Evolutionary conservation across 35 echinoderm and acorn worm species (phyloP).

Genomic region (Acanthaster planci): DNA sequence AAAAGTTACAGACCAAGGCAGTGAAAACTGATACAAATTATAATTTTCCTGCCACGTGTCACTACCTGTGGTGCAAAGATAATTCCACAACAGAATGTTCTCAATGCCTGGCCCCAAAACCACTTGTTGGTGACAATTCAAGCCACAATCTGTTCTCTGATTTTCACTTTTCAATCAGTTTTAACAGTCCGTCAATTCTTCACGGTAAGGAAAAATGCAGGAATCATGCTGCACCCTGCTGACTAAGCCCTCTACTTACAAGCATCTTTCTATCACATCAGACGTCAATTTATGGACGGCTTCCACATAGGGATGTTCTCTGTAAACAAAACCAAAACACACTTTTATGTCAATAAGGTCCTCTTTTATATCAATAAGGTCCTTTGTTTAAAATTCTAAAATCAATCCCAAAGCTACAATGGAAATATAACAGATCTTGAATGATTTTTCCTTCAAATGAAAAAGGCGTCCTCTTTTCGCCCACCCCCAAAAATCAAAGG

Average conservation of each 20-base stretch:
- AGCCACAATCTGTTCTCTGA: background rate
- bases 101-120: background rate
- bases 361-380: too few species aligned
- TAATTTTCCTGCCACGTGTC: too few species aligned
- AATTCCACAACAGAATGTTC: background rate
- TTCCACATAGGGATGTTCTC: slow-evolving; percentile 1
- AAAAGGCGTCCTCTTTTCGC: too few species aligned
- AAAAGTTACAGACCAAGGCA: too few species aligned
- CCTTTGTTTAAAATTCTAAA: too few species aligned
- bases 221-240: background rate
- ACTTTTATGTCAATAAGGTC: too few species aligned
- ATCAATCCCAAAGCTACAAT: background rate
- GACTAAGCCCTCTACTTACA: slow-evolving; percentile 1
- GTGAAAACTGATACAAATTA: too few species aligned
- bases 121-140: background rate
- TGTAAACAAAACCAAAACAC: background rate
- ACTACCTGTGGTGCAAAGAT: too few species aligned
- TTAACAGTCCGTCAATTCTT: background rate
- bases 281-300: background rate
- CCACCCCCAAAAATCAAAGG: too few species aligned
- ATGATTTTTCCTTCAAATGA: too few species aligned
- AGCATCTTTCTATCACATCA: slow-evolving; percentile 4
- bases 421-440: too few species aligned
- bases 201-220: background rate
- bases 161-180: background rate